Evolutionary conservation across 1,140 invertebrate species (phyloP).

Genomic region (Brachionus manjavacas): DNA sequence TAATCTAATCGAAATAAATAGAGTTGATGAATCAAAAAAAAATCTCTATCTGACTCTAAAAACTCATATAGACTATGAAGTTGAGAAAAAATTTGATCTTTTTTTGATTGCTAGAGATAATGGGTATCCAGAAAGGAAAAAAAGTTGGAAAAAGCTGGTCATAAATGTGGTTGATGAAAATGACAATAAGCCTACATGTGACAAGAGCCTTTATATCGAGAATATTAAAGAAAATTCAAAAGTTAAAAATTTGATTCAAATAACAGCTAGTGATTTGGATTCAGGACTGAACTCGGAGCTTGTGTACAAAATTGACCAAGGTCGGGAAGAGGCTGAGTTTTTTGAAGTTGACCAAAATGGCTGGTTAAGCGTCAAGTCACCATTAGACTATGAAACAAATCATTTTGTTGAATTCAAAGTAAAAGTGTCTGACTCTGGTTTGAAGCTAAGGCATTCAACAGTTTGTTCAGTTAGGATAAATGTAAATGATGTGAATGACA

Average conservation of each 20-base stretch:
- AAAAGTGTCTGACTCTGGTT: background rate
- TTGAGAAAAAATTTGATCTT: background rate
- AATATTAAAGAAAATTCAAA: conserved; percentile 19
- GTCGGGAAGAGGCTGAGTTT: background rate
- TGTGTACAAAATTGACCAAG: background rate
- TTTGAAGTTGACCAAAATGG: conserved; percentile 26
- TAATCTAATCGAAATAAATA: background rate
- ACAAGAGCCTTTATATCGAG: conserved; percentile 23
- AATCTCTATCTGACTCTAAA: background rate
- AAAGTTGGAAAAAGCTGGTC: background rate
- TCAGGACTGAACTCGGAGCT: background rate
- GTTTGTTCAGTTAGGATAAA: conserved; percentile 1
- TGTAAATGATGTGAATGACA: conserved; percentile 29
- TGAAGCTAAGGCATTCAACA: background rate
- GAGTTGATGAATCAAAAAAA: background rate
- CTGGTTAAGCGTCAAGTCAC: background rate
- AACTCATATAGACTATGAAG: conserved; percentile 16
- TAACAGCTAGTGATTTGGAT: conserved; percentile 13
- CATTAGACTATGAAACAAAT: conserved; percentile 1
- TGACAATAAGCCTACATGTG: conserved; percentile 24
- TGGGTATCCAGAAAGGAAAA: background rate
- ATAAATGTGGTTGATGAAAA: conserved; percentile 35
- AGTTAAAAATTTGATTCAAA: background rate
- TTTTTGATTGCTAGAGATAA: conserved; percentile 23
- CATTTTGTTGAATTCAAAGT: background rate